Percentiles rank a stretch among this genome's conserved stretches.
These are phyloP conservation scores for Tetragnatha versicolor DNA, from an alignment of 1,140 invertebrate genomes.

Conservation along the genomic window DNA sequence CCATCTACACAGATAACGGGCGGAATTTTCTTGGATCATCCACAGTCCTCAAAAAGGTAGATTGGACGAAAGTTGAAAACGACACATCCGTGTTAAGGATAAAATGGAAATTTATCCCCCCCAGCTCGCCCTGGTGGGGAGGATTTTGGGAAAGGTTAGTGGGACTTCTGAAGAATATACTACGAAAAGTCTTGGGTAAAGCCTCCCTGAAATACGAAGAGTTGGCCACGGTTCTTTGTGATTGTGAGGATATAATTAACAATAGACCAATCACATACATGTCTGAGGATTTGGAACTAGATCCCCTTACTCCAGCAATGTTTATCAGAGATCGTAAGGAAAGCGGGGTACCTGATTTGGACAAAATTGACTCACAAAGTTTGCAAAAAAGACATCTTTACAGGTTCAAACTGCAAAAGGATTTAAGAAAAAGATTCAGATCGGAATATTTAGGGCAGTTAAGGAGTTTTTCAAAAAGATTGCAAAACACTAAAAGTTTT, in stretches of 20 bases:
- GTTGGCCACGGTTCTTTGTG: background rate
- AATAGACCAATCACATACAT: background rate
- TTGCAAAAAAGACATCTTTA: no score
- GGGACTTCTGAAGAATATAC: background rate
- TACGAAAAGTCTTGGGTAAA: constrained; percentile 10
- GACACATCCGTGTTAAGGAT: background rate
- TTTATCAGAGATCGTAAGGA: background rate
- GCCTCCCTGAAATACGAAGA: constrained; percentile 26
- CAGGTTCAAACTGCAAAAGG: no score
- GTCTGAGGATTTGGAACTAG: background rate
- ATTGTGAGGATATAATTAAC: constrained; percentile 13
- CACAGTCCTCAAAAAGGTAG: background rate
- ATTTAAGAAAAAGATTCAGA: no score
- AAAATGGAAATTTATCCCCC: constrained; percentile 12
- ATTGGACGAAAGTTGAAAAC: background rate
- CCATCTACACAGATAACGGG: constrained; percentile 62
- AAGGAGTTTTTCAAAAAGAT: no score
- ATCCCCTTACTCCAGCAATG: constrained; percentile 5
- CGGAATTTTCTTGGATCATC: constrained; percentile 63
- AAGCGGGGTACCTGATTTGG: background rate
- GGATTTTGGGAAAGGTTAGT: constrained; percentile 11
- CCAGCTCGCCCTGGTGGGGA: constrained; percentile 10
- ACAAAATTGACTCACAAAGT: no score
- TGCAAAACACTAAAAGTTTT: no score
- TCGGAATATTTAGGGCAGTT: no score